Conservation (phyloP, 1,140 invertebrate species). For the Hydropsyche tenuis region DNA sequence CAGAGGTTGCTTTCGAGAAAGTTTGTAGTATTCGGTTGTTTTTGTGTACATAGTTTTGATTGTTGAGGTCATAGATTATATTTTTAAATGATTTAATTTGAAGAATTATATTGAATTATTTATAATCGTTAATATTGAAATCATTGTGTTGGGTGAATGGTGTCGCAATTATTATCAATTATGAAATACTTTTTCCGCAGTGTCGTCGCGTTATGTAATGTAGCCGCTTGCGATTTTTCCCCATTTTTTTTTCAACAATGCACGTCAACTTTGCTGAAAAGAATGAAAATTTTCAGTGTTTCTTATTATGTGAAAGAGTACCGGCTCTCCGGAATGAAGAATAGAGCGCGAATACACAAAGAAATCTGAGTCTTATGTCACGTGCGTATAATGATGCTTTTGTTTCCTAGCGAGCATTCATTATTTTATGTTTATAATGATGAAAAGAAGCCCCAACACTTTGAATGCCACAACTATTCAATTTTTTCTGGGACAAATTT, state of each 20-base stretch:
- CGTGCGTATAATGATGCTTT: conserved; percentile 24
- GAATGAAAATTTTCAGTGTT: conserved; percentile 50
- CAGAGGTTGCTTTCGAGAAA: too few species aligned
- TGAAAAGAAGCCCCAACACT: conserved; percentile 47
- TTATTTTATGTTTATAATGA: conserved; percentile 49
- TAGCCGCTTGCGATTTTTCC: conserved; percentile 39
- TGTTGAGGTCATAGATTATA: too few species aligned
- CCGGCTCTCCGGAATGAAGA: conserved; percentile 40
- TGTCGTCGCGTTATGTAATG: conserved; percentile 45
- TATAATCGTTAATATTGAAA: too few species aligned
- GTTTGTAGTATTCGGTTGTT: too few species aligned
- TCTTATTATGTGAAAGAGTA: conserved; percentile 46
- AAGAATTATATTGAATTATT: too few species aligned
- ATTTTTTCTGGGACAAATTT: too few species aligned
- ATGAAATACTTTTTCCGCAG: too few species aligned
- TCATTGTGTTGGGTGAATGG: too few species aligned
- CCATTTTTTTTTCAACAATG: conserved; percentile 45
- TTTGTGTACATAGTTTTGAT: too few species aligned
- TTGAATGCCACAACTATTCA: conserved; percentile 3
- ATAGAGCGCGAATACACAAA: conserved; percentile 26
- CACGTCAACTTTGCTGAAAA: conserved; percentile 50
- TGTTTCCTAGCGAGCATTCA: conserved; percentile 35
- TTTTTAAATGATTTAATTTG: too few species aligned
- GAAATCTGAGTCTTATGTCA: conserved; percentile 37
- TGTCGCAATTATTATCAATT: too few species aligned